Percentiles rank a stretch among this genome's conserved stretches.
Conservation (phyloP, 2,113 vertebrate genomes). For the Thymallus thymallus region DNA sequence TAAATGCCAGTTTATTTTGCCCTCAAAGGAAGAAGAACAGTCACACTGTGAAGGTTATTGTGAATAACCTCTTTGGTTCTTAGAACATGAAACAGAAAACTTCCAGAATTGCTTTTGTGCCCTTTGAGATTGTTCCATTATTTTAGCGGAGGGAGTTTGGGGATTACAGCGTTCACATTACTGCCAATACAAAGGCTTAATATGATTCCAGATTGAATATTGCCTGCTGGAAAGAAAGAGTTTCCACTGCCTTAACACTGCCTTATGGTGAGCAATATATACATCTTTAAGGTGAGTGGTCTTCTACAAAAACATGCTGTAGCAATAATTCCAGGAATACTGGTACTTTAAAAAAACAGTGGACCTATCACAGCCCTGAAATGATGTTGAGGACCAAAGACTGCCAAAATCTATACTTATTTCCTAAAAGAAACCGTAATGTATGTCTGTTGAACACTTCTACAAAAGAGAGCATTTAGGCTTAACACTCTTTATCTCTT, state of each 20-base stretch:
- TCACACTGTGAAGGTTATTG: constrained; percentile 22
- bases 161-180: neutral
- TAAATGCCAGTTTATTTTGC: constrained; percentile 28
- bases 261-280: neutral
- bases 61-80: constrained; percentile 8
- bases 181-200: neutral
- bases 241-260: neutral
- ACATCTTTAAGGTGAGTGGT: neutral
- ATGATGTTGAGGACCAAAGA: neutral
- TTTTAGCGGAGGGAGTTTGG: constrained; percentile 1
- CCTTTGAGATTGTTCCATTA: constrained; percentile 11
- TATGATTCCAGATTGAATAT: neutral
- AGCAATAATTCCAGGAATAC: no score
- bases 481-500: no score
- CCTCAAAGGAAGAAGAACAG: constrained; percentile 20
- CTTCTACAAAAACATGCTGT: neutral
- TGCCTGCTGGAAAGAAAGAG: neutral
- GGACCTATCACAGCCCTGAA: neutral
- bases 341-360: no score
- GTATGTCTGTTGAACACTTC: no score
- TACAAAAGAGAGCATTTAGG: no score
- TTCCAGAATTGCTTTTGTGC: constrained; percentile 14
- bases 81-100: constrained; percentile 22
- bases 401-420: neutral
- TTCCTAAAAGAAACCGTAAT: no score